Conservation (phyloP, 2,888 invertebrate species). For the Temnothorax ravouxi region DNA sequence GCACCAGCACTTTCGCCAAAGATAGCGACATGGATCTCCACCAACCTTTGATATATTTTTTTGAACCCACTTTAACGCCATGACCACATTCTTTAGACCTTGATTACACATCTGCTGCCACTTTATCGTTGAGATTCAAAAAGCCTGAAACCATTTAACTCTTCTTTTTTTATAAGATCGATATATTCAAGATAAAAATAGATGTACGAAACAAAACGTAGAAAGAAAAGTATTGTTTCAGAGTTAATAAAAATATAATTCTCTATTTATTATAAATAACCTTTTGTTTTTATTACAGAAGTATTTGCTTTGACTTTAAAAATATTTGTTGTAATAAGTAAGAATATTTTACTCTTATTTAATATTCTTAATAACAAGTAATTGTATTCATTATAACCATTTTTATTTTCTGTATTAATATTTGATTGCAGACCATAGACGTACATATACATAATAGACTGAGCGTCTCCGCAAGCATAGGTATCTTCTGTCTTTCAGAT, state of each 20-base stretch:
- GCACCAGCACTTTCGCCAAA: constrained; percentile 79
- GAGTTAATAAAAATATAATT: not conserved
- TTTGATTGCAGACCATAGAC: not conserved
- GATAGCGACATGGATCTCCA: constrained; percentile 78
- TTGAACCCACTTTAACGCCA: constrained; percentile 76
- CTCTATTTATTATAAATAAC: not conserved
- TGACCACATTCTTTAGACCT: constrained; percentile 78
- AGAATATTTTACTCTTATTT: not conserved
- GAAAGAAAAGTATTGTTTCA: not conserved
- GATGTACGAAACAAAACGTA: too few relatives aligned
- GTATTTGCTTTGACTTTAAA: not conserved
- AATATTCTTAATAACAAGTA: not conserved
- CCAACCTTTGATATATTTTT: constrained; percentile 77
- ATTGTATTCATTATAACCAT: not conserved
- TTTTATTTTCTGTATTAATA: not conserved
- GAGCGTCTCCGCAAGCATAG: too few relatives aligned
- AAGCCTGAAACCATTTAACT: constrained; percentile 65
- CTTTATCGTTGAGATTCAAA: constrained; percentile 67
- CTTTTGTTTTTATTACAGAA: not conserved
- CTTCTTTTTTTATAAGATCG: not conserved
- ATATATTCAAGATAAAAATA: not conserved
- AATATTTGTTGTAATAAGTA: not conserved
- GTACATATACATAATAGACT: too few relatives aligned
- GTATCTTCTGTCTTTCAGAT: too few relatives aligned
- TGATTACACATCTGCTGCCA: constrained; percentile 78